Percentiles rank a stretch among this genome's conserved stretches.
Evolutionary conservation across 2,888 invertebrate species (phyloP).

Genomic region (Tricholauxania praeusta): DNA sequence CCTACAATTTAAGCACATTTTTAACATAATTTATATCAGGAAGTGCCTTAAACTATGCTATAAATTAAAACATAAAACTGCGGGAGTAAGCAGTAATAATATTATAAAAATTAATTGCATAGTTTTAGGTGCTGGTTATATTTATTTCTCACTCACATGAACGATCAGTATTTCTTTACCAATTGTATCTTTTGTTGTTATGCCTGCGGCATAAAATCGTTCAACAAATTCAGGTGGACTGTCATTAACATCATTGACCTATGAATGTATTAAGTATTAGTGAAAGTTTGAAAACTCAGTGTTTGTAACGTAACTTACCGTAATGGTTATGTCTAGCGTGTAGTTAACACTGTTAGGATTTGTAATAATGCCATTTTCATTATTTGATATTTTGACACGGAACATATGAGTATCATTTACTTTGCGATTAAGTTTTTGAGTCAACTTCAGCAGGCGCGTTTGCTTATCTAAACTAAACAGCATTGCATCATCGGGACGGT

Average conservation of each 20-base stretch:
- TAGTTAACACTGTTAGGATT: conserved; percentile 46
- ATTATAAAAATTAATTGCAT: too few species aligned
- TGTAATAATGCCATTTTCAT: conserved; percentile 51
- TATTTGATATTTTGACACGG: conserved; percentile 70
- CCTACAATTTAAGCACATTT: conserved; percentile 64
- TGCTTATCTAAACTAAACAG: conserved; percentile 61
- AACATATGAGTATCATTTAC: conserved; percentile 65
- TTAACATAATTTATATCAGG: too few species aligned
- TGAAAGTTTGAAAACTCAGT: too few species aligned
- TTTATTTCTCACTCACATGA: conserved; percentile 61
- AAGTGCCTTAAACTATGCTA: too few species aligned
- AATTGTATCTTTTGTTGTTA: conserved; percentile 68
- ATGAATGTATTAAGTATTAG: not conserved
- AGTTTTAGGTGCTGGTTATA: not conserved
- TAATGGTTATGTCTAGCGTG: conserved; percentile 40
- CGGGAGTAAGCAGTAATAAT: too few species aligned
- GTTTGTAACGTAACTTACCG: conserved; percentile 9
- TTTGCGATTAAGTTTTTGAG: conserved; percentile 68
- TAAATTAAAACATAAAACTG: too few species aligned
- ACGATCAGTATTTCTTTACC: conserved; percentile 69
- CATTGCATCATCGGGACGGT: conserved; percentile 44
- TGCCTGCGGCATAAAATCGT: conserved; percentile 70
- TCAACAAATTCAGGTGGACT: conserved; percentile 70
- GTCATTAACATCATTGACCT: conserved; percentile 75
- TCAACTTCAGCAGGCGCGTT: conserved; percentile 65